Evolutionary conservation across 2,113 vertebrate species (phyloP), one percentile per base, ranked within the genome.

Genomic region (Phyllostomus discolor): DNA sequence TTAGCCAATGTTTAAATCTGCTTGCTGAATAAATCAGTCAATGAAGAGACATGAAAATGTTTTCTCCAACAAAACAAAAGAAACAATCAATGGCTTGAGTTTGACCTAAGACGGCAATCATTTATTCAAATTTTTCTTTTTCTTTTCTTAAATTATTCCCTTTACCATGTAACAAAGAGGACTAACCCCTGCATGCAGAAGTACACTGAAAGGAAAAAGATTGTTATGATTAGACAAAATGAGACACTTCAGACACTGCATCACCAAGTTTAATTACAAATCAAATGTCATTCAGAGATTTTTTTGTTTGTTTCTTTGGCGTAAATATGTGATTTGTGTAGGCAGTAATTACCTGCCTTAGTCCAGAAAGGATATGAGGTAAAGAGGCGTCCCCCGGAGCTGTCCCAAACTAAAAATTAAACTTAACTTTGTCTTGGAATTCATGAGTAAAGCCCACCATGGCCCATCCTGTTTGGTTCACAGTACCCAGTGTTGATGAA

Each of bases 261-360:
- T 26, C 64, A 57, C 94, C 76, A 86, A 89, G 67, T 83, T 95
- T 79, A 88, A 92, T 88, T 87, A 62, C 78, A 96, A 91, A 96
- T 94, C 95, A 70, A 94, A 94, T 80, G 82, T 64, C 93, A 93
- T 73, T 91, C 46, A 76, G 83, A 92, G 88, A 26, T 54, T 26
- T 15, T 16, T 64, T 78, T 52, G 19, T 9, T 26, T 2, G 31
- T 52, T 70, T 73, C 5, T 85, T 59, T 85, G 3, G 38, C 28
- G 35, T n/a, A 96, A 67, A 43, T 48, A 92, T 97, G 46, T 94
- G 92, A 96, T 88, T 38, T 95, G 94, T 94, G 81, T 80, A 86
- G 92, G 70, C 67, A 88, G 66, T 85, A 82, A 92, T 83, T 95
- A 90, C 41, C 70, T 89, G 31, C 83, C 54, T 95, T 72, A 2